These are phyloP conservation scores for Notoglanidium macrostoma DNA, from an alignment of 2,797 vertebrate genomes.

Conservation along the genomic window DNA sequence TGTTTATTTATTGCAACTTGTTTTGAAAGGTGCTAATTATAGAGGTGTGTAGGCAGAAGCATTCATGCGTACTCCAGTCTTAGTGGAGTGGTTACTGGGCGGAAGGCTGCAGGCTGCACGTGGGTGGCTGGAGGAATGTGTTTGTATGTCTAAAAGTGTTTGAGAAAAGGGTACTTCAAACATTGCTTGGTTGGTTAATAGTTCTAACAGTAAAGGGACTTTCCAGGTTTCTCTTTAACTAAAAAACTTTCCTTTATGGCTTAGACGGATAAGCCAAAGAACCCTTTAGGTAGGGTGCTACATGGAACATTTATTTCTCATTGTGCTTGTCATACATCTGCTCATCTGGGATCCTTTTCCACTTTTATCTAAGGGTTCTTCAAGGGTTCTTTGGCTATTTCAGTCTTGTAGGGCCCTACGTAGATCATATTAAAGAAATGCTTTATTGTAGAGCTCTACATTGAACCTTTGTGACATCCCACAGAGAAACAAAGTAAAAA, in stretches of 20 bases:
- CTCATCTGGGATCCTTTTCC: neutral
- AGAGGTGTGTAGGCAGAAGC: neutral
- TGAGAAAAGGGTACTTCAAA: neutral
- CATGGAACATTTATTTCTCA: constrained; percentile 6
- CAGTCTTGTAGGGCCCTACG: too few relatives aligned
- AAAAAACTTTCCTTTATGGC: neutral
- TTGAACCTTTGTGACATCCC: too few relatives aligned
- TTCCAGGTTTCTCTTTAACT: neutral
- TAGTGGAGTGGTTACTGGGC: neutral
- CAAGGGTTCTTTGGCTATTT: neutral
- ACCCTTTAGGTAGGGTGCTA: neutral
- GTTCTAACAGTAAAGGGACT: neutral
- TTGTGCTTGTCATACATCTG: neutral
- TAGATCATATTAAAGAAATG: neutral
- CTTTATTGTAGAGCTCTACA: neutral
- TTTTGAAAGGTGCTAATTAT: neutral
- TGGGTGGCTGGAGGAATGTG: neutral
- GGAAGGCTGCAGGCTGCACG: neutral
- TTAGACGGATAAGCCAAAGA: neutral
- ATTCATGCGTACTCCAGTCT: neutral
- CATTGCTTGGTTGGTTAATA: neutral
- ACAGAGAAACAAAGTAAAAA: neutral
- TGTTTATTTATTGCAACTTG: neutral
- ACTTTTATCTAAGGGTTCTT: neutral
- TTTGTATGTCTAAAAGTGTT: neutral